Base-by-base conservation (phyloP, 23 tunicate genomes). In the Trididemnum miniatum region DNA sequence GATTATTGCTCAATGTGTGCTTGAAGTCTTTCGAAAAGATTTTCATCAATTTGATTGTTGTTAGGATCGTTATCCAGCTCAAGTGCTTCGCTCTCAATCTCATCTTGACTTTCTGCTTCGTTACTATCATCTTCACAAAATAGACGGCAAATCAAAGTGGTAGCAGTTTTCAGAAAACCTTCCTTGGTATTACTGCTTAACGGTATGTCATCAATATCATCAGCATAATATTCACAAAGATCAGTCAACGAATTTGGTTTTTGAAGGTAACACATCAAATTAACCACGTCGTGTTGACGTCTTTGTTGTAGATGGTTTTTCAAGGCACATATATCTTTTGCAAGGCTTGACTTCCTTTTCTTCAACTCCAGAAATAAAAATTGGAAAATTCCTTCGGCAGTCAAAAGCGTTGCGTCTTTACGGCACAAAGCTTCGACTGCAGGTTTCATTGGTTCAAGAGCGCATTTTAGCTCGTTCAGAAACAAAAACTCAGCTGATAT, bases 241-340 rank as follows among this genome's bases (percentile, higher is more conserved):
- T 20, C 67, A 29, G 30, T 40, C 79, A 39, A 74, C 38, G 26
- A 74, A 39, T 74, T 74, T 74, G 28, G 79, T 5, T 74, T 74
- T 74, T 74, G 59, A 74, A 74, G 62, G 30, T 36, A 74, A 24
- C 59, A 9, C 59, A 37, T n/a, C 60, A 74, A 74, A 31, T 74
- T 74, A 49, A 74, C 59, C 62, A 74, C 20, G 38, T 74, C 25
- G 62, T 74, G 59, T 74, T 74, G 79, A 20, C 62, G 60, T 74
- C 60, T 74, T 74, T 74, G 79, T 40, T 74, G 79, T 74, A 36
- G 7, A 74, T 31, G 79, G 59, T 71, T 74, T 74, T 74, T 26
- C 31, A 74, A 9, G 79, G 79, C 31, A 74, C 79, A 39, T 20
- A 74, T 4, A 74, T 74, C 33, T 74, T 74, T 26, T 20, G 79